phyloP scores from a whole-genome alignment of 2,113 vertebrate species.

The Nannospalax galili region DNA sequence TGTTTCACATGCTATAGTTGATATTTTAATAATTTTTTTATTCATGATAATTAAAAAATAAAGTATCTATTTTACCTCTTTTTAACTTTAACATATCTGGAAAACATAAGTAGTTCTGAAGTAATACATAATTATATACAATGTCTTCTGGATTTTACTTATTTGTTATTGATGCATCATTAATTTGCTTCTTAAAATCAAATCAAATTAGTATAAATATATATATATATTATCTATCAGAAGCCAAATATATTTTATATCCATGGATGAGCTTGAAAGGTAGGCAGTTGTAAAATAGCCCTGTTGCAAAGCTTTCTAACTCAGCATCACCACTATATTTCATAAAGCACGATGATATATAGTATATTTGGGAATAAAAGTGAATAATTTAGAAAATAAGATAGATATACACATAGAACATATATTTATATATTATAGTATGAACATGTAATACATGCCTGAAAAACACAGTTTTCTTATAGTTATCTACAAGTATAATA shows the following conservation, averaged over 20 bases:
- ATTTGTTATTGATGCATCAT: background rate
- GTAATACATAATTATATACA: background rate
- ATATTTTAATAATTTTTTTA: background rate
- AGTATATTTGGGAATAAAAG: background rate
- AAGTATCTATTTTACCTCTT: background rate
- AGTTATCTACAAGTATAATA: too few species aligned
- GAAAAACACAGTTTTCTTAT: too few species aligned
- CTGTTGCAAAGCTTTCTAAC: background rate
- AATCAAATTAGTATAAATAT: background rate
- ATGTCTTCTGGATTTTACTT: background rate
- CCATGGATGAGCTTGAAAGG: background rate
- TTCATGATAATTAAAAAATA: background rate
- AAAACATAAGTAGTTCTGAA: background rate
- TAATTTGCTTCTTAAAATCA: slow-evolving; percentile 44
- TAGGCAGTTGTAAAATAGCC: slow-evolving; percentile 23
- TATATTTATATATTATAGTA: too few species aligned
- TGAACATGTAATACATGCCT: too few species aligned
- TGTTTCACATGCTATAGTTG: background rate
- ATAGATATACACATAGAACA: too few species aligned
- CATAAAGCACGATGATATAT: background rate
- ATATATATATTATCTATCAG: background rate
- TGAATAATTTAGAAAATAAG: background rate
- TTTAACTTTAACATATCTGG: background rate
- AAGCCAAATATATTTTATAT: background rate
- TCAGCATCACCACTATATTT: background rate